phyloP scores from a whole-genome alignment of 2,113 vertebrate species.

The Trochalopteron elliotii region DNA sequence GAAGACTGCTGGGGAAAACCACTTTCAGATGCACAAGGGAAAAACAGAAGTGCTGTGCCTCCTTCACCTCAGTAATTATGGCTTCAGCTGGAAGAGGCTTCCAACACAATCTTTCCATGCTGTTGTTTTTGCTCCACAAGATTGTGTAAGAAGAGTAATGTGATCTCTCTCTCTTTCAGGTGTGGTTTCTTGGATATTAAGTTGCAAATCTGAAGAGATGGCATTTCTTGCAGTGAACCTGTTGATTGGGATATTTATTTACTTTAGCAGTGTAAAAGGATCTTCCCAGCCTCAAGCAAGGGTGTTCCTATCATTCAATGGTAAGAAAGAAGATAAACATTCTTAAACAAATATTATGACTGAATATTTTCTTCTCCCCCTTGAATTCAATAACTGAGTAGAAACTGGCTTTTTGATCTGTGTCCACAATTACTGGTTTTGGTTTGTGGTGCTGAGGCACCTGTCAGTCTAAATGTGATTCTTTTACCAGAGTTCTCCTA shows the following conservation, averaged over 20 bases:
- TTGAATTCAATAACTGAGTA: neutral
- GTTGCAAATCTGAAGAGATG: slow-evolving; percentile 70
- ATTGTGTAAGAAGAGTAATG: neutral
- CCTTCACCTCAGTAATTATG: neutral
- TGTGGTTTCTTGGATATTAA: slow-evolving; percentile 64
- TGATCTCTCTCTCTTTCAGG: slow-evolving; percentile 61
- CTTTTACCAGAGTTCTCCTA: neutral
- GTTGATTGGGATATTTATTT: slow-evolving; percentile 75
- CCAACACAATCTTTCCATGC: neutral
- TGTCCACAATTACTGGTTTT: neutral
- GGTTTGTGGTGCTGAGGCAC: neutral
- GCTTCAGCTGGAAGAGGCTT: neutral
- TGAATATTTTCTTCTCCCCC: neutral
- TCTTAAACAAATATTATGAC: slow-evolving; percentile 48
- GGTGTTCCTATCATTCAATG: slow-evolving; percentile 79
- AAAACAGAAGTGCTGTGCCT: slow-evolving; percentile 10
- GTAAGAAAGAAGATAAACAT: slow-evolving; percentile 74
- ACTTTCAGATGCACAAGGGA: neutral
- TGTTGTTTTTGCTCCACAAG: neutral
- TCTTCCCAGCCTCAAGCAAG: slow-evolving; percentile 79
- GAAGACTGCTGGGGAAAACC: neutral
- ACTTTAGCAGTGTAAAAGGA: slow-evolving; percentile 68
- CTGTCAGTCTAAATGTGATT: neutral
- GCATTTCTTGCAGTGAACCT: slow-evolving; percentile 51
- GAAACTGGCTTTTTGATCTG: neutral